phyloP scores from a whole-genome alignment of 2,888 invertebrate genomes.

The Limnephilus rhombicus region DNA sequence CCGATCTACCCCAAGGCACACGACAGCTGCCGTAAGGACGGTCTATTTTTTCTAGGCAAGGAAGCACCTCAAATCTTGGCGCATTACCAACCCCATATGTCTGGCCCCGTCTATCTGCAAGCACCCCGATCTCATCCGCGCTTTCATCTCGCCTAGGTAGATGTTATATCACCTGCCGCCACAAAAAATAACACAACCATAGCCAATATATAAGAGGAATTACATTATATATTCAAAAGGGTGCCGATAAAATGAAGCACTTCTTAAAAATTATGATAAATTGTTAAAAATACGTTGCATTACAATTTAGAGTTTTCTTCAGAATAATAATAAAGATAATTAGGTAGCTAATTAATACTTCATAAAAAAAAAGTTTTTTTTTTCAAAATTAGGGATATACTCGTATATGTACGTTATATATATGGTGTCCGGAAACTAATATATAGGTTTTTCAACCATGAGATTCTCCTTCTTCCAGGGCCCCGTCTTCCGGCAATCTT shows the following conservation, averaged over 20 bases:
- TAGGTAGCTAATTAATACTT: too few relatives aligned
- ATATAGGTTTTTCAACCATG: too few relatives aligned
- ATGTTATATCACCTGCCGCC: not conserved
- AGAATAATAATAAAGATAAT: too few relatives aligned
- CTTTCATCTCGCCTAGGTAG: not conserved
- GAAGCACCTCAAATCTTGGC: slow-evolving; percentile 52
- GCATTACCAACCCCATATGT: not conserved
- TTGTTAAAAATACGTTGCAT: too few relatives aligned
- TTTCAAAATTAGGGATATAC: too few relatives aligned
- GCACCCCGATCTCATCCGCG: not conserved
- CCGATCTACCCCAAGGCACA: slow-evolving; percentile 58
- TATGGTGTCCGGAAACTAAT: too few relatives aligned
- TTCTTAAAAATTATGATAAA: not conserved
- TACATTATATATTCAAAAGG: not conserved
- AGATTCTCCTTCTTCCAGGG: too few relatives aligned
- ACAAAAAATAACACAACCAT: not conserved
- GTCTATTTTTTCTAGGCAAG: slow-evolving; percentile 46
- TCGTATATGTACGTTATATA: too few relatives aligned
- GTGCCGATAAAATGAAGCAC: not conserved
- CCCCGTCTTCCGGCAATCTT: too few relatives aligned
- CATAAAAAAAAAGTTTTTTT: too few relatives aligned
- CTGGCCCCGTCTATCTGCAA: not conserved
- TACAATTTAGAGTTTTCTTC: too few relatives aligned
- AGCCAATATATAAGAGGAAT: not conserved
- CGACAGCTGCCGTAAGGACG: slow-evolving; percentile 60